Evolutionary conservation across 2,113 vertebrate genomes (phyloP).

Genomic region (Hippolais icterina): DNA sequence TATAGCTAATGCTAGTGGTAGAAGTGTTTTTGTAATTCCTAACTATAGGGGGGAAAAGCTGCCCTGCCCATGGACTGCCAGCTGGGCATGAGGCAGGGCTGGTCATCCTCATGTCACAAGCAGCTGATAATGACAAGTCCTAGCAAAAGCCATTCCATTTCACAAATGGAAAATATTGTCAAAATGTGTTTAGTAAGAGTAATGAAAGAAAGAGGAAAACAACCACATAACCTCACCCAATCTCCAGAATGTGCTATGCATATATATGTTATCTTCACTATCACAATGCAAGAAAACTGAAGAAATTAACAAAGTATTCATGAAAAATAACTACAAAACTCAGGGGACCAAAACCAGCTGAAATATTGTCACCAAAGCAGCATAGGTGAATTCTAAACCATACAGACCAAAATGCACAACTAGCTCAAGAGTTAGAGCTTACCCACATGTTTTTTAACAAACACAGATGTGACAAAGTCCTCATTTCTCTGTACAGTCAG

Average conservation of each 20-base stretch:
- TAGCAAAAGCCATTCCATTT: not conserved
- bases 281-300: not conserved
- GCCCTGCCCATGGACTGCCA: not conserved
- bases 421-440: not conserved
- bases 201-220: not conserved
- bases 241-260: not conserved
- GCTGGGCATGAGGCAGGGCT: not conserved
- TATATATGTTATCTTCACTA: not conserved
- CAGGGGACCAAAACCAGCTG: not conserved
- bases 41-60: not conserved
- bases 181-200: not conserved
- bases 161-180: not conserved
- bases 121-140: not conserved
- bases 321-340: not conserved
- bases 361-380: not conserved
- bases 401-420: not conserved
- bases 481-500: not conserved
- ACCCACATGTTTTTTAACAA: not conserved
- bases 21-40: not conserved
- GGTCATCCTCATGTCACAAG: not conserved
- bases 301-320: not conserved
- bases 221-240: not conserved
- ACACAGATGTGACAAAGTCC: not conserved
- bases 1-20: fast-evolving
- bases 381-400: not conserved